Evolutionary conservation across 2,113 vertebrate genomes (phyloP), one percentile per base, ranked within the genome.

Genomic region (Gallinago jamesoni): DNA sequence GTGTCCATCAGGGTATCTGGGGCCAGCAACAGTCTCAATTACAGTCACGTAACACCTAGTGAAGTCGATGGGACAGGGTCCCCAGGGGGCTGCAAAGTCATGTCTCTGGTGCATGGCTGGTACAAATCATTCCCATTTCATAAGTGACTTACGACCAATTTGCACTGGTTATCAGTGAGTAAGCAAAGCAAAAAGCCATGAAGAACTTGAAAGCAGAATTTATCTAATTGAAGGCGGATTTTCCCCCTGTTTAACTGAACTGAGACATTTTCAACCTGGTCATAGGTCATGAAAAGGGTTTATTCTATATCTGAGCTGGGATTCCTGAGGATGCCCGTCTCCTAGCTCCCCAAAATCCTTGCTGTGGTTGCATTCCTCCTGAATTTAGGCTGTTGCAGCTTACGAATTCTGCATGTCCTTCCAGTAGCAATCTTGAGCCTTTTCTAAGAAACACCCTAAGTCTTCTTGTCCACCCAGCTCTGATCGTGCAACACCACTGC

Each of bases 401-500:
- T 67, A 70, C 22, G 70, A 75, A 75, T 55, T 63, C 82, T 82
- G 9, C 47, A 31, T 25, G 11, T 39, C 45, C 31, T 80, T 89
- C 45, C 30, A 48, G 33, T 21, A 69, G 53, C 37, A 59, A 25
- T 39, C 21, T 14, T 30, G 30, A 19, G 22, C 4, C 35, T 13
- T 69, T 82, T 81, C 41, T 90, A 43, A 16, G 47, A 50, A 88
- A 33, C 20, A 31, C 25, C 3, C 0, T 33, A 76, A 59, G 15
- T 33, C 55, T 63, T 63, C 35, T 35, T 25, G 35, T 53, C 33
- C 43, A 73, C 12, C 39, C 35, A 74, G 53, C 23, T 57, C 64
- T 74, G 69, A 53, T 12, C 1, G 1, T n/a, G 27, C 17, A 60
- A 25, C 12, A 6, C 0, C 4, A 25, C 45, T 67, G 45, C 56